These are phyloP conservation scores for Orcinus orca DNA, from an alignment of 2,113 vertebrate species.

Conservation along the genomic window DNA sequence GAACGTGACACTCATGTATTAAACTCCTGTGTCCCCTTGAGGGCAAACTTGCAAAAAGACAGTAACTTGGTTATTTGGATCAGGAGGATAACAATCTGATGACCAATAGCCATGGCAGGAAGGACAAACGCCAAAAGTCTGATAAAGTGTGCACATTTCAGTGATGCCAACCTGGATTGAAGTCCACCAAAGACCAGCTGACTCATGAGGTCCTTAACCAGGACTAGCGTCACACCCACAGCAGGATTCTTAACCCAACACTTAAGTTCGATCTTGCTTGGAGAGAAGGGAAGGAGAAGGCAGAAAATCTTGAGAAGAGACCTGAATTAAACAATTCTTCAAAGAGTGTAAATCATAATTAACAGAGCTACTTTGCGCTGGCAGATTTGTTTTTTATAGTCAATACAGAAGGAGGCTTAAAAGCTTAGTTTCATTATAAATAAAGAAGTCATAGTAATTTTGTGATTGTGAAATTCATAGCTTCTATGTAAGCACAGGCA, in stretches of 20 bases:
- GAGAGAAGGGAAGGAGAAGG: background rate
- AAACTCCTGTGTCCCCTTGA: background rate
- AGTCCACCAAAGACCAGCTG: background rate
- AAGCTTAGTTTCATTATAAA: background rate
- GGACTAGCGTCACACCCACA: fast-evolving
- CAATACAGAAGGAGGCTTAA: background rate
- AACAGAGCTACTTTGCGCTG: background rate
- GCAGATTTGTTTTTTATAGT: background rate
- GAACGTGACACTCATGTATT: background rate
- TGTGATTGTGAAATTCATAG: background rate
- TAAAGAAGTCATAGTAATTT: background rate
- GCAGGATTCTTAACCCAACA: background rate
- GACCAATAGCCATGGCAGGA: background rate
- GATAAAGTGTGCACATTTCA: background rate
- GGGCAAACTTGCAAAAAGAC: background rate
- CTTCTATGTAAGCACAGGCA: background rate
- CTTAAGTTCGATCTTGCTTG: background rate
- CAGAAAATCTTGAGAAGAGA: background rate
- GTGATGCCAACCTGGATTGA: background rate
- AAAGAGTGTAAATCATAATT: background rate
- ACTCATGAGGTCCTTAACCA: background rate
- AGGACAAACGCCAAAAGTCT: background rate
- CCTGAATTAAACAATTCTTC: background rate
- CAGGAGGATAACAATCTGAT: background rate
- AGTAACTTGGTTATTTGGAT: background rate